Base-by-base conservation (phyloP, 2,888 invertebrate species). In the Apocheima hispidaria region DNA sequence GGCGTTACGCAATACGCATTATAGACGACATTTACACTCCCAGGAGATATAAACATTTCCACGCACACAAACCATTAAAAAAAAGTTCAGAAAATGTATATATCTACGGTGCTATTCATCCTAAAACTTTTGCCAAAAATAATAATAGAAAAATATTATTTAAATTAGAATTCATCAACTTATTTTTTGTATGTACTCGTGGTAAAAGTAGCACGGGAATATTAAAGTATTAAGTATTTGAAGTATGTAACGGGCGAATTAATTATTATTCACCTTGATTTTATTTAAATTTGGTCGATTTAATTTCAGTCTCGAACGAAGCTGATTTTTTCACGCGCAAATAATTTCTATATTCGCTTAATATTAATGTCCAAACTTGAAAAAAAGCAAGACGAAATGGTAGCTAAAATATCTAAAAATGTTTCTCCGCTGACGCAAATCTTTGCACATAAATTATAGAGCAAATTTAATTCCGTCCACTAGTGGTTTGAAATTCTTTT, bases 21-120 rank as follows among this genome's bases (percentile, higher is more conserved):
- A 78, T 77, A 61, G 70, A 75, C 74, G 72, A 72, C 68, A 74
- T 78, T 78, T 74, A 78, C 74, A 71, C 72, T 74, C 71, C 71
- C 71, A 68, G 65, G 66, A 58, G 71, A 67, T 75, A 81, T 84
- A 83, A 84, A 86, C 66, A 79, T 82, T 79, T 85, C 75, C 73
- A 77, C 84, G 78, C 79, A 68, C 74, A 72, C 75, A 65, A 23
- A 50, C 61, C 38, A 56, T 51, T 46, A 59, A 43, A 56, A 26
- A 44, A 28, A 52, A 18, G 12, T 28, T 51, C 26, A 38, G 12
- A 36, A 21, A 51, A 58, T 58, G 46, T 58, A 52, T 59, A 40
- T 59, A 53, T 48, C 21, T 49, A 54, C 41, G 54, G 49, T 43
- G 21, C 14, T 43, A 38, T 41, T 50, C 18, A 16, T 43, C 10